These are phyloP conservation scores for Octonoba sinensis DNA, from an alignment of 2,888 invertebrate genomes.

Conservation along the genomic window DNA sequence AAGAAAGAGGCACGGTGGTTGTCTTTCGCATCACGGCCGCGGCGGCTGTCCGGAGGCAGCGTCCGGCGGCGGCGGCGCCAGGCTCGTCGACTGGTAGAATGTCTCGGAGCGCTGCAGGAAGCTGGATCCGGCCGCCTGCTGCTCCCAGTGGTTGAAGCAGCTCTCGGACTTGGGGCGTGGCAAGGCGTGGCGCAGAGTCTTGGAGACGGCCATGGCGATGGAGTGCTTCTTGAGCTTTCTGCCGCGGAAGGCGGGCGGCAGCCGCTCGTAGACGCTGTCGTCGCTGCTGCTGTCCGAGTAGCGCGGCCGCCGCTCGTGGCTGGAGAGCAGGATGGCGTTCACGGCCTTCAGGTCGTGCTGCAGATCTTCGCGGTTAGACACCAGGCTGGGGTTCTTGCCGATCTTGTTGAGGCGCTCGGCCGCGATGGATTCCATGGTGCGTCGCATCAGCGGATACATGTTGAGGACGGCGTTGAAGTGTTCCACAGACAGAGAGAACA, in stretches of 20 bases:
- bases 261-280: constrained; percentile 43
- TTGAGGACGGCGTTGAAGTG: constrained; percentile 98
- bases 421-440: constrained; percentile 99
- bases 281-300: constrained; percentile 32
- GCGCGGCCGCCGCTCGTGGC: constrained; percentile 65
- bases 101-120: constrained; percentile 63
- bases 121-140: constrained; percentile 30
- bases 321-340: constrained; percentile 85
- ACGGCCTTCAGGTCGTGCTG: constrained; percentile 85
- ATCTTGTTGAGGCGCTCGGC: constrained; percentile 98
- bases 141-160: constrained; percentile 75
- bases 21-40: constrained; percentile 17
- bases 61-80: constrained; percentile 43
- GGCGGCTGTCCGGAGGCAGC: constrained; percentile 18
- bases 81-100: constrained; percentile 64
- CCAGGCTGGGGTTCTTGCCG: constrained; percentile 95
- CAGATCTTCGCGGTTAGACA: constrained; percentile 81
- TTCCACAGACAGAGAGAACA: constrained; percentile 97
- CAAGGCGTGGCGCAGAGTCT: constrained; percentile 65
- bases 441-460: constrained; percentile 97
- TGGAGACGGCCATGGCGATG: constrained; percentile 49
- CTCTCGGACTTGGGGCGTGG: constrained; percentile 87
- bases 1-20: constrained; percentile 53
- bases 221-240: constrained; percentile 61
- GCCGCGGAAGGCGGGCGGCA: constrained; percentile 9